phyloP scores from a whole-genome alignment of 2,797 vertebrate genomes.

The Caiman crocodilus region DNA sequence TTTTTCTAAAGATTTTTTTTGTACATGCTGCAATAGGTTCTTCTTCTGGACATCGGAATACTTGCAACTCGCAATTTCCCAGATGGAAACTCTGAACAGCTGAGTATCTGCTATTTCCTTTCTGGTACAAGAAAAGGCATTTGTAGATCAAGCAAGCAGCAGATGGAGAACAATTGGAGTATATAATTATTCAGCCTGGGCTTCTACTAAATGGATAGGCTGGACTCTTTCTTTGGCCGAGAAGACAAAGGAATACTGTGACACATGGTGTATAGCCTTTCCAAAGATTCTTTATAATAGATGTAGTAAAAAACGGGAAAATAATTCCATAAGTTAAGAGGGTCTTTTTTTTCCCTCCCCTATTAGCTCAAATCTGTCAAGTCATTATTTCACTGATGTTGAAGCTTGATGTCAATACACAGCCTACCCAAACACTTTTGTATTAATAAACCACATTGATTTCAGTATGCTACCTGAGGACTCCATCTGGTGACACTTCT shows the following conservation, averaged over 20 bases:
- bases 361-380: conserved; percentile 58
- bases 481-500: conserved; percentile 65
- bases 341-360: neutral
- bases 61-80: conserved; percentile 35
- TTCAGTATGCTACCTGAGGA: conserved; percentile 73
- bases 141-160: conserved; percentile 72
- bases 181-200: conserved; percentile 67
- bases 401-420: conserved; percentile 63
- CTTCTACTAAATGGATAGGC: conserved; percentile 58
- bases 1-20: neutral
- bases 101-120: conserved; percentile 68
- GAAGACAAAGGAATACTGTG: conserved; percentile 41
- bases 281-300: conserved; percentile 52
- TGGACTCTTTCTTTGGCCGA: conserved; percentile 63
- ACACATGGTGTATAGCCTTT: conserved; percentile 39
- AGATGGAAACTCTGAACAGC: conserved; percentile 68
- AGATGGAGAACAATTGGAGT: conserved; percentile 72
- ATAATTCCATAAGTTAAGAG: conserved; percentile 32
- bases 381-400: conserved; percentile 11
- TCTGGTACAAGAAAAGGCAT: conserved; percentile 69
- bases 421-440: conserved; percentile 54
- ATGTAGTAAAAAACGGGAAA: conserved; percentile 19
- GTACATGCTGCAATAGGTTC: neutral
- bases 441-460: conserved; percentile 68
- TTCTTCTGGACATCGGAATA: conserved; percentile 1